Base-by-base conservation (phyloP, 2,888 invertebrate genomes). In the Phasia obesa region DNA sequence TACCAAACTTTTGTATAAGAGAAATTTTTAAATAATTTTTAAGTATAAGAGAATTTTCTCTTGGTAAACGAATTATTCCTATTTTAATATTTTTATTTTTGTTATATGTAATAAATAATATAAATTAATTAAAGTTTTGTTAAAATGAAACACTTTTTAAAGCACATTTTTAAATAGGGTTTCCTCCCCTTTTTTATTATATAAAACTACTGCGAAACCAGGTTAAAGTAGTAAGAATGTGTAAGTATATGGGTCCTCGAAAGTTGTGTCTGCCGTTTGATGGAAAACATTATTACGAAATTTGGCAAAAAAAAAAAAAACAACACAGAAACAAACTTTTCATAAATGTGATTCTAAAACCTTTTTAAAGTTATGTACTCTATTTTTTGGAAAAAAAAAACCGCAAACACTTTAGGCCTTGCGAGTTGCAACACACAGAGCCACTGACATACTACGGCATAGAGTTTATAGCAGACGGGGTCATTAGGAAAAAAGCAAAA, bases 331-430 rank as follows among this genome's bases (percentile, higher is more conserved):
- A 62, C 60, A 70, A 44, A 53, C 53, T 80, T 67, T 53, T 65
- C 67, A 74, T 44, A 73, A 79, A 60, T 67, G 35, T 47, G 17
- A 44, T 65, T 60, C 53, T 25, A 25, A 23, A 67, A 53, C 9
- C 19, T n/a, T 57, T 44, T 69, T 31, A 17, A 44, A 21, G 25
- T 23, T 53, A 44, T 15, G 23, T 7, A n/a, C 21, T 25, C 13
- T 49, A 21, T 49, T 49, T 49, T 15, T 53, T 55, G 23, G 13
- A 4, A 23, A 23, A 2, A 11, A 27, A n/a, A 35, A 55, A 74
- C 79, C 79, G 23, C 79, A 69, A 79, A 79, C 73, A 74, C 65
- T 79, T 73, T 44, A 55, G 31, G 17, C 44, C 35, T 60, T 51
- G 47, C 51, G 17, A 44, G 25, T 60, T 51, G 47, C 51, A 51